Evolutionary conservation across 1,140 invertebrate species (phyloP).

Genomic region (Muscidifurax raptorellus): DNA sequence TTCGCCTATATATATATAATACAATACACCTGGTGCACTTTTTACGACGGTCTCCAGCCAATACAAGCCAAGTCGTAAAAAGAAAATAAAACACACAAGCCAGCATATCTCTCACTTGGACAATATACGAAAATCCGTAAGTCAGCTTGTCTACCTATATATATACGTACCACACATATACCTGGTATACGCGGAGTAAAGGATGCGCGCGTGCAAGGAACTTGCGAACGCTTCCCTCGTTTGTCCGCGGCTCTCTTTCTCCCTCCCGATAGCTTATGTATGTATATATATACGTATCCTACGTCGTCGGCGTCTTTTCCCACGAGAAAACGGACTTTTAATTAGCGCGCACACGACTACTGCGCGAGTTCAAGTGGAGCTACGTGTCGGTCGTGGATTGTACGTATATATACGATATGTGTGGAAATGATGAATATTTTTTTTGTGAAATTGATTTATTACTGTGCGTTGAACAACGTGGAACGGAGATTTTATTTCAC

Average conservation of each 20-base stretch:
- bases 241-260: slow-evolving; percentile 18
- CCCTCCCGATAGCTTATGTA: slow-evolving; percentile 23
- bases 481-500: too few relatives aligned
- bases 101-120: background rate
- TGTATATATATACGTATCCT: slow-evolving; percentile 16
- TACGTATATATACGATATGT: too few relatives aligned
- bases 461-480: too few relatives aligned
- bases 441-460: too few relatives aligned
- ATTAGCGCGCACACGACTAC: slow-evolving; percentile 37
- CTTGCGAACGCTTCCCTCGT: slow-evolving; percentile 12
- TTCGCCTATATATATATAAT: too few relatives aligned
- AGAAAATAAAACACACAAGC: background rate
- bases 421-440: too few relatives aligned
- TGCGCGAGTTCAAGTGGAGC: background rate
- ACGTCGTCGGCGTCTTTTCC: slow-evolving; percentile 45
- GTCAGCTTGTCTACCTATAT: background rate
- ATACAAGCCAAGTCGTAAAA: background rate
- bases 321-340: slow-evolving; percentile 50
- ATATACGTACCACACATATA: background rate
- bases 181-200: background rate
- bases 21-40: background rate
- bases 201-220: slow-evolving; percentile 6
- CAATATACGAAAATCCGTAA: background rate
- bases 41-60: background rate
- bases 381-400: background rate